A percentile compares a stretch with the other conserved stretches of the same genome.
These are phyloP conservation scores for Caenorhabditis japonica DNA, from an alignment of 2,888 invertebrate species.

Conservation along the genomic window DNA sequence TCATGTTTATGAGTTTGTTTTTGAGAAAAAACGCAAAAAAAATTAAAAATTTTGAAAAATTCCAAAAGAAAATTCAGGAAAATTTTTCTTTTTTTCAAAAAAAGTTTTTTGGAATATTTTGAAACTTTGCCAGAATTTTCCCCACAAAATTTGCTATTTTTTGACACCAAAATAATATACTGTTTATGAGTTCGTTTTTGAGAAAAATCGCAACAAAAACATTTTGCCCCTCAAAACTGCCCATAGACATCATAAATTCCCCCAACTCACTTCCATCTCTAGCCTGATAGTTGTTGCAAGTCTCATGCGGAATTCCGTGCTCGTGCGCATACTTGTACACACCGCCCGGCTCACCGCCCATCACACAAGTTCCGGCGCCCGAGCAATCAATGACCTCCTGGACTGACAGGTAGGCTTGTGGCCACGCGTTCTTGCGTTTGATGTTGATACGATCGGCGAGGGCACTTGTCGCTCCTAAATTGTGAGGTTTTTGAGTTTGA, in stretches of 20 bases:
- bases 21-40: too few relatives aligned
- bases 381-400: slow-evolving; percentile 79
- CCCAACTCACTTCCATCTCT: slow-evolving; percentile 78
- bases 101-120: too few relatives aligned
- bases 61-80: too few relatives aligned
- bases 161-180: too few relatives aligned
- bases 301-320: slow-evolving; percentile 80
- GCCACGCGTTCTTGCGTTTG: slow-evolving; percentile 79
- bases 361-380: slow-evolving; percentile 78
- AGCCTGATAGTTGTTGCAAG: slow-evolving; percentile 80
- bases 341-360: slow-evolving; percentile 77
- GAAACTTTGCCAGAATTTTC: too few relatives aligned
- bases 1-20: too few relatives aligned
- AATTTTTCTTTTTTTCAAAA: too few relatives aligned
- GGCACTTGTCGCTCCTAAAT: slow-evolving; percentile 78
- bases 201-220: too few relatives aligned
- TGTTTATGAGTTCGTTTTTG: too few relatives aligned
- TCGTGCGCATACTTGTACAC: slow-evolving; percentile 79
- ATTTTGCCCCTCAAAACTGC: neutral
- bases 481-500: neutral
- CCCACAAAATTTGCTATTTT: too few relatives aligned
- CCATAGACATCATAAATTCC: neutral
- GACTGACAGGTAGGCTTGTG: slow-evolving; percentile 79
- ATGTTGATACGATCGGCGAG: slow-evolving; percentile 80
- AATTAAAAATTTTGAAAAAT: too few relatives aligned